Evolutionary conservation across 2,113 vertebrate genomes (phyloP).

Genomic region (Pterocles gutturalis): DNA sequence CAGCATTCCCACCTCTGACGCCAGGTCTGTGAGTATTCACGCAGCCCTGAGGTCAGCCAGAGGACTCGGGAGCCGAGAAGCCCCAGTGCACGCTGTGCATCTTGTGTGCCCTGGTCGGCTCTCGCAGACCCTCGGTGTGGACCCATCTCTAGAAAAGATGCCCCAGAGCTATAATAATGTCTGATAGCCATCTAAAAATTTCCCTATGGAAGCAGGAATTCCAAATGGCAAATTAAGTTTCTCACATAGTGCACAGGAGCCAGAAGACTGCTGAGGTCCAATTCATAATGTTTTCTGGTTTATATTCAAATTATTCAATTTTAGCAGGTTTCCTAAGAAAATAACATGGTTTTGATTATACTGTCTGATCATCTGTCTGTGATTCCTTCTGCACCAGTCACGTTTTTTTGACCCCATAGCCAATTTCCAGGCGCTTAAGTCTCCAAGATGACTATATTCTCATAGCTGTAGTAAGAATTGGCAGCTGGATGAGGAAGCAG

Average conservation of each 20-base stretch:
- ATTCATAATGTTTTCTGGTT: background rate
- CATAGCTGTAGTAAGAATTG: background rate
- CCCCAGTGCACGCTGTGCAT: background rate
- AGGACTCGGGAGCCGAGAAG: background rate
- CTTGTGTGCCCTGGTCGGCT: background rate
- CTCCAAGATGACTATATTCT: background rate
- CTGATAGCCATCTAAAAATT: background rate
- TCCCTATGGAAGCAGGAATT: background rate
- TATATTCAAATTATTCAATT: background rate
- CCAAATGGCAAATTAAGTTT: background rate
- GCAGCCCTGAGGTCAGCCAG: background rate
- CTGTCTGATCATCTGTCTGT: background rate
- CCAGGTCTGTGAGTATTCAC: background rate
- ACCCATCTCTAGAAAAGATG: background rate
- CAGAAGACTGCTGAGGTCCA: background rate
- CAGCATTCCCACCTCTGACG: background rate
- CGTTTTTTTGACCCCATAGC: background rate
- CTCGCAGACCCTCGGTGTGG: background rate
- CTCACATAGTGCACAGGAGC: background rate
- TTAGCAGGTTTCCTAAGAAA: constrained; percentile 24
- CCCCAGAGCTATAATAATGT: background rate
- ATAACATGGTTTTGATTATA: background rate
- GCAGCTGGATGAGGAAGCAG: background rate
- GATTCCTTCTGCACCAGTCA: background rate
- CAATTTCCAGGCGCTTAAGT: background rate